Base-by-base conservation (phyloP, 2,797 vertebrate genomes). In the Antennarius maculatus region DNA sequence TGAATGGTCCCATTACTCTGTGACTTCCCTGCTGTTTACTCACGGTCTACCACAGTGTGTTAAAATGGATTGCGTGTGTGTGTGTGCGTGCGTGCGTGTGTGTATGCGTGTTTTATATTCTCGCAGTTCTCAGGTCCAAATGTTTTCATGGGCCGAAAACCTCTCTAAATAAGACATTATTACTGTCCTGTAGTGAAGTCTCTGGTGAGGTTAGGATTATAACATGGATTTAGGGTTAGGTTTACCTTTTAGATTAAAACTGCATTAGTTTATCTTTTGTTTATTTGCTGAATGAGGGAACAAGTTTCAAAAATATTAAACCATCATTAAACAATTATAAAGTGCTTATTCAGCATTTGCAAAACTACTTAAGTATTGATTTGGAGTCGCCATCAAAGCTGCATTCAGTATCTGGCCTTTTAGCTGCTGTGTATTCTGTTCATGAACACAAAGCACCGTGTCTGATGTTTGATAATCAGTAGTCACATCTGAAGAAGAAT, bases 1-100 rank as follows among this genome's bases (percentile, higher is more conserved):
- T 90, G 75, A 86, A 93, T 92, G 84, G 85, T 83, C 72, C 89
- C 84, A 89, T 92, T 92, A 92, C 79, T 79, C 75, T 77, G 72
- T 59, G 71, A 89, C 85, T 90, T 87, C 77, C 80, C 78, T 62
- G 79, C 86, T 84, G 84, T 85, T 84, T 75, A 74, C 64, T 79
- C 69, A 70, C 81, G 67, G 80, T 85, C 76, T 58, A 77, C 64
- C 69, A 67, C 63, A 77, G 66, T 77, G 80, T 66, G 65, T 57
- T 61, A 43, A 49, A 74, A 73, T 60, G 63, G 75, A 65, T 62
- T 71, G 64, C 55, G 51, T 54, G 59, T 61, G 37, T 78, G 10
- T 61, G 42, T 69, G 50, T 66, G 60, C 65, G 42, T 69, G 50
- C 63, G 60, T 67, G 51, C 54, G 59, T 61, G 37, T 78, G 10